phyloP scores from a whole-genome alignment of 2,113 vertebrate genomes.

The Murina feae region DNA sequence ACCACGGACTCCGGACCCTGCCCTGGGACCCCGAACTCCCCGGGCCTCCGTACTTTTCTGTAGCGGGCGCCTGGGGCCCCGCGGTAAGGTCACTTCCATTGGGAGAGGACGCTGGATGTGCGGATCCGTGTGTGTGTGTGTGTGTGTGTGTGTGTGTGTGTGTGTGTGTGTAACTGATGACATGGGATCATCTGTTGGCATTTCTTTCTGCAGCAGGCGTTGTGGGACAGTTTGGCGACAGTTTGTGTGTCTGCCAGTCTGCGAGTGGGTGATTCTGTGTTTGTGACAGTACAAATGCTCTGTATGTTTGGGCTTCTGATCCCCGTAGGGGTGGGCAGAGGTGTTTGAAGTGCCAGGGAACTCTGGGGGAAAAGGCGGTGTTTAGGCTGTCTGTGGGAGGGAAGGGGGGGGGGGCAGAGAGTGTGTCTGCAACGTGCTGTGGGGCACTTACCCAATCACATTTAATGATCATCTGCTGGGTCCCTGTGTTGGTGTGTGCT shows the following conservation, averaged over 20 bases:
- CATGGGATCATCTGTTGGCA: not conserved
- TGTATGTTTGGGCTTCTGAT: not conserved
- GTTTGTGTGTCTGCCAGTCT: constrained; percentile 4
- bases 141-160: rapidly evolving
- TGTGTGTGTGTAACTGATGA: not conserved
- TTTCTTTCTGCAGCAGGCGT: not conserved
- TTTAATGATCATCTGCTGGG: not conserved
- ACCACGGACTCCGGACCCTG: not conserved
- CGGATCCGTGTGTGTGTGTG: not conserved
- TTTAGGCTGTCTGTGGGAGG: not conserved
- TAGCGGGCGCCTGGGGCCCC: rapidly evolving
- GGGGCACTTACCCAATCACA: not conserved
- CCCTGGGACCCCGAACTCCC: not conserved
- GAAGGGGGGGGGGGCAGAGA: too few relatives aligned
- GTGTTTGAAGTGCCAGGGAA: not conserved
- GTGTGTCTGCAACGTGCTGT: not conserved
- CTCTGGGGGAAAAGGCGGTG: not conserved
- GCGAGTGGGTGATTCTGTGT: not conserved
- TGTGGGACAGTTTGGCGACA: constrained; percentile 14
- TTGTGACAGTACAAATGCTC: not conserved
- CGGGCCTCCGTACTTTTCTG: not conserved
- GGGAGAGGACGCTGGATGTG: not conserved
- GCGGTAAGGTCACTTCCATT: not conserved
- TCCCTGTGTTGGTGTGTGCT: not conserved
- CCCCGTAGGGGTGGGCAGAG: not conserved